phyloP scores from a whole-genome alignment of 1,140 invertebrate species.

The Ladona fulva region DNA sequence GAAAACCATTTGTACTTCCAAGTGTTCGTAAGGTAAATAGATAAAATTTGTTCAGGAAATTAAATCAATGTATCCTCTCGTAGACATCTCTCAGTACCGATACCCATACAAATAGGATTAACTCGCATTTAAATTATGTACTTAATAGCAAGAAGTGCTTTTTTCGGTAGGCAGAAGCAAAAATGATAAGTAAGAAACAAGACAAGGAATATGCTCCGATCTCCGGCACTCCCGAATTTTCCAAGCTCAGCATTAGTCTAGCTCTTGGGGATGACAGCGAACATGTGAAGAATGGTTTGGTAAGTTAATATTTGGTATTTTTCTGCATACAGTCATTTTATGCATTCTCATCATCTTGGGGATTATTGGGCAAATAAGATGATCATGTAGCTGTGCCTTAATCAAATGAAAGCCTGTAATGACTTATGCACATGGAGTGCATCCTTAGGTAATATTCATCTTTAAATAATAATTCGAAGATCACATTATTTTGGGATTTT shows the following conservation, averaged over 20 bases:
- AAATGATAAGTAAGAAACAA: slow-evolving; percentile 56
- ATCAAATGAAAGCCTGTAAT: no score
- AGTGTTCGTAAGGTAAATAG: slow-evolving; percentile 67
- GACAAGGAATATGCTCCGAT: slow-evolving; percentile 98
- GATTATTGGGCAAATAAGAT: no score
- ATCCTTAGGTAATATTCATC: no score
- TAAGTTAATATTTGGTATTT: slow-evolving; percentile 35
- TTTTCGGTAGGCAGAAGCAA: slow-evolving; percentile 63
- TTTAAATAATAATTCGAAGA: no score
- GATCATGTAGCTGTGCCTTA: no score
- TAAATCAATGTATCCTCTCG: not conserved
- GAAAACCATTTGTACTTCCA: slow-evolving; percentile 93
- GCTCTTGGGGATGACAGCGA: slow-evolving; percentile 80
- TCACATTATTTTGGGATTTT: no score
- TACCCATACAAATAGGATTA: no score
- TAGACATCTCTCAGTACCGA: no score
- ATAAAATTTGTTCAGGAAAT: not conserved
- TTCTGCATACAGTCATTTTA: no score
- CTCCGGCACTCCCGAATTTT: slow-evolving; percentile 71
- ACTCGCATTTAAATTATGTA: no score
- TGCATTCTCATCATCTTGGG: no score
- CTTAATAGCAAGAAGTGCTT: slow-evolving; percentile 22
- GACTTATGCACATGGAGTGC: no score
- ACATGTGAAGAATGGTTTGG: slow-evolving; percentile 65
- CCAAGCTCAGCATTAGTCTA: slow-evolving; percentile 69